A percentile compares a stretch with the other conserved stretches of the same genome.
phyloP scores from a whole-genome alignment of 2,888 invertebrate genomes.

The Tryphoninae sp. region DNA sequence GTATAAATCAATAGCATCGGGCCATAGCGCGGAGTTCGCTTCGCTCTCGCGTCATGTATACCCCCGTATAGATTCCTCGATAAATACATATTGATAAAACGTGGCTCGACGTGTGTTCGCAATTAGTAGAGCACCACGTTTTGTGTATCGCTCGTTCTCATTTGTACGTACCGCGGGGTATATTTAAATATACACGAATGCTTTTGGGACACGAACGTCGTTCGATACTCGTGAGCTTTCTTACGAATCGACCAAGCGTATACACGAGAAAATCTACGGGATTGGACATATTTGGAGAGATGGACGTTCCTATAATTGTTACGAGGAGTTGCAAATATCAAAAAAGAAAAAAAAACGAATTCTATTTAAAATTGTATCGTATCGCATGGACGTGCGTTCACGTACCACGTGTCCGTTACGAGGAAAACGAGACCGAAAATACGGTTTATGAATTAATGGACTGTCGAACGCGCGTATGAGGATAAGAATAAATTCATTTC shows the following conservation, averaged over 20 bases:
- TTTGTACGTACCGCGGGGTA: background rate
- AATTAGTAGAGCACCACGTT: slow-evolving; percentile 56
- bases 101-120: slow-evolving; percentile 48
- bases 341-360: too few relatives aligned
- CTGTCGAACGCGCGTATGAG: slow-evolving; percentile 31
- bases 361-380: too few relatives aligned
- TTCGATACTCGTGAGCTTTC: too few relatives aligned
- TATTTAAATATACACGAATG: background rate
- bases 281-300: too few relatives aligned
- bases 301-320: too few relatives aligned
- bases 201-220: too few relatives aligned
- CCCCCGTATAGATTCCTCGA: slow-evolving; percentile 17
- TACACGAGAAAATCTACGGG: too few relatives aligned
- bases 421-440: slow-evolving; percentile 35
- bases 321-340: too few relatives aligned
- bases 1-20: slow-evolving; percentile 65
- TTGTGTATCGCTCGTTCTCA: background rate
- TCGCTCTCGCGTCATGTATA: slow-evolving; percentile 8
- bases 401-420: slow-evolving; percentile 37
- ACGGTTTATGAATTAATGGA: slow-evolving; percentile 33
- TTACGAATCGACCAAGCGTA: too few relatives aligned
- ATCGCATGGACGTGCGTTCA: too few relatives aligned
- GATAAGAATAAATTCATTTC: slow-evolving; percentile 61
- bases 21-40: slow-evolving; percentile 47
- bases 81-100: slow-evolving; percentile 65